Evolutionary conservation across 1,140 invertebrate species (phyloP), one percentile per base, ranked within the genome.

Genomic region (Atta texana): DNA sequence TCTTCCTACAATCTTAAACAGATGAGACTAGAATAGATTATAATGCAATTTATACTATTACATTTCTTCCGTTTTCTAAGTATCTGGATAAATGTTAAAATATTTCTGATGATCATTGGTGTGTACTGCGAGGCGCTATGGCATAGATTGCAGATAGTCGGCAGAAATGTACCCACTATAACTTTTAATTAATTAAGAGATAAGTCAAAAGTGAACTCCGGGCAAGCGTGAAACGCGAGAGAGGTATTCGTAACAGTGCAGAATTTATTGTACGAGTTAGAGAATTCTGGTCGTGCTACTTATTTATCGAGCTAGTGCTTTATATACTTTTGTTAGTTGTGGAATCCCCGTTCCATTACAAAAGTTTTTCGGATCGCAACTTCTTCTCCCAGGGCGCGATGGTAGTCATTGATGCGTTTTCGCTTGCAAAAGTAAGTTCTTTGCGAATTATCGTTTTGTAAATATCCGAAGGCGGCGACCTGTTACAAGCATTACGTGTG

Each of bases 131-230:
- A 71, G 63, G 53, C 53, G 66, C 3, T 8, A 39, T 3, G n/a
- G 16, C 24, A 77, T 49, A 53, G 24, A 57, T 69, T 49, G 68
- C 21, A 28, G 57, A 59, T 39, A 82, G 53, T 82, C 51, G 53
- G 39, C 55, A 51, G 49, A 72, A 82, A 74, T 72, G 8, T 44
- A 82, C 24, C 55, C 24, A 39, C 3, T 59, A 34, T 59, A 82
- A 82, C 80, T 82, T 82, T 82, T 82, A 82, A 82, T 82, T 82
- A 82, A 82, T 82, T 82, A 82, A 82, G 80, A 82, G 53, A 82
- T 71, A 72, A 82, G 80, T 82, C 80, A 39, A 82, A 82, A 82
- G 80, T 82, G 80, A 82, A 82, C 80, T 82, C 39, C 66, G 53
- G n/a, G 80, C 80, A 21, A 82, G 80, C 80, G 55, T 59, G 68